Evolutionary conservation across 2,113 vertebrate species (phyloP), one percentile per base, ranked within the genome.

Genomic region (Nibea albiflora): DNA sequence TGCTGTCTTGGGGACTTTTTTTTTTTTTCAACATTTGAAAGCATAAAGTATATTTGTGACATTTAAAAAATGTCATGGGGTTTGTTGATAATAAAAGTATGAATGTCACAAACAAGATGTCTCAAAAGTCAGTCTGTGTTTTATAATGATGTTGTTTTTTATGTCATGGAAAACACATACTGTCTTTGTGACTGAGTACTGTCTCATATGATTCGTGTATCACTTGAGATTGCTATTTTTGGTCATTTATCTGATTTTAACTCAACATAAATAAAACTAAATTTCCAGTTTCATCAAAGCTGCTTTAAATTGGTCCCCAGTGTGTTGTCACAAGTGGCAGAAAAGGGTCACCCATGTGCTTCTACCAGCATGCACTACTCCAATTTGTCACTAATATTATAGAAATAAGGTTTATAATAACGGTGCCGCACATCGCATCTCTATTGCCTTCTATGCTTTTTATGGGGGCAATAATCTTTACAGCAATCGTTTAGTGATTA

Each of bases 391-490:
- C 22, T 5, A 67, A 63, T 47, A 70, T 56, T 63, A 39, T 74
- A 85, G 47, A 35, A 12, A 26, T 58, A 31, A 56, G 2, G 24
- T 20, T 35, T 73, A 11, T 65, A 73, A 72, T 72, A 60, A 73
- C 50, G 71, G 60, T 17, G 1, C 39, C 14, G 61, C 20, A 47
- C 46, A 64, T 83, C 76, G 76, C 84, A 75, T 42, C 62, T 68
- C 15, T 50, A 49, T 70, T 68, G 79, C 49, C 28, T 24, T 68
- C 62, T 66, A n/a, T 56, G 76, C 68, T 82, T 53, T 92, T 85
- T 86, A 76, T 78, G 46, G 72, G 81, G 60, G 65, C 76, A 73
- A 81, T 82, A 57, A 85, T 84, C 78, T 88, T 77, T 66, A 73
- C 65, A 66, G 78, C 78, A 69, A 76, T 70, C 78, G 81, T 77